These are phyloP conservation scores for Chelmon rostratus DNA, from an alignment of 2,797 vertebrate genomes.

Conservation along the genomic window DNA sequence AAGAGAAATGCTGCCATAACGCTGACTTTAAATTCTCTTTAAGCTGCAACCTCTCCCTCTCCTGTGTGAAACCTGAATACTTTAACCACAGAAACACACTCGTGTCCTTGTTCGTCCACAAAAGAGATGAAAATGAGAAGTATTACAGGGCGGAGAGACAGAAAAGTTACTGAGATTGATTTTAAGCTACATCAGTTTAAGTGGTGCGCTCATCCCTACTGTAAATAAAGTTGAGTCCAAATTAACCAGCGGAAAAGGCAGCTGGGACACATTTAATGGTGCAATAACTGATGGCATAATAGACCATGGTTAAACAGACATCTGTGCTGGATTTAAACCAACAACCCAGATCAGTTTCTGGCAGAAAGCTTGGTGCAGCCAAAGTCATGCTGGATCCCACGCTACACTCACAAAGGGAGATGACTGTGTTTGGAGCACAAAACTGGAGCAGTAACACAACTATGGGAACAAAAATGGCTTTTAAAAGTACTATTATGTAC, in stretches of 20 bases:
- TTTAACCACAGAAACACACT: not conserved
- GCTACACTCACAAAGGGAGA: not conserved
- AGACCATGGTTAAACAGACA: conserved; percentile 48
- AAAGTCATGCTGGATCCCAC: conserved; percentile 9
- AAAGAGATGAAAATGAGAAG: not conserved
- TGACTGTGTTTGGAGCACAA: conserved; percentile 7
- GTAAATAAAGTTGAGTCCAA: conserved; percentile 34
- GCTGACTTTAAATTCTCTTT: not conserved
- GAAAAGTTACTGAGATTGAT: conserved; percentile 5
- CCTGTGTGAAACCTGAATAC: not conserved
- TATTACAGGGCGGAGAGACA: too few relatives aligned
- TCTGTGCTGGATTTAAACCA: conserved; percentile 67
- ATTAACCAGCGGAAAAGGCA: conserved; percentile 19
- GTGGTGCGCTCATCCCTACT: conserved; percentile 6
- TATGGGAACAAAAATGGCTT: not conserved
- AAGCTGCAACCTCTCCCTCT: too few relatives aligned
- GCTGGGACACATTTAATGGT: conserved; percentile 35
- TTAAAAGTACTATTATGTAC: not conserved
- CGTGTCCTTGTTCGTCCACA: not conserved
- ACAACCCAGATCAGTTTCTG: conserved; percentile 49
- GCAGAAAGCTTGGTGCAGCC: conserved; percentile 12
- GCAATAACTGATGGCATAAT: conserved; percentile 28
- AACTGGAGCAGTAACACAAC: not conserved
- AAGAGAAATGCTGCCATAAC: not conserved
- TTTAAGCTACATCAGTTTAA: conserved; percentile 19